phyloP scores from a whole-genome alignment of 92 coral and sea anemone species.

The Montipora capitata region DNA sequence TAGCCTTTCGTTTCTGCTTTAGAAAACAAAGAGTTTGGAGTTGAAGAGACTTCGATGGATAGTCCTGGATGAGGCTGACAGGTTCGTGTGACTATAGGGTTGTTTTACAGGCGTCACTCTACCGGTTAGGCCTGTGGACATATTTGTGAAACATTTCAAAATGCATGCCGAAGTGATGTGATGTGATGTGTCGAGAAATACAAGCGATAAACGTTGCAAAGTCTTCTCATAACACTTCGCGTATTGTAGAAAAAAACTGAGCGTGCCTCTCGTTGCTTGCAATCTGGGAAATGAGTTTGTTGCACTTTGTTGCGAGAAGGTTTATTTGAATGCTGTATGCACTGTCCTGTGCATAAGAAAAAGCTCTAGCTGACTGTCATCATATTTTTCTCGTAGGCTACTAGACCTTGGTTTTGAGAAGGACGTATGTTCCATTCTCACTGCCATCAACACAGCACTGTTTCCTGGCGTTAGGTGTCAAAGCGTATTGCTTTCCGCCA shows the following conservation, averaged over 20 bases:
- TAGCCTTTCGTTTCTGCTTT: not conserved
- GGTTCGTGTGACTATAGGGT: slow-evolving; percentile 44
- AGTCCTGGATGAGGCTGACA: slow-evolving; percentile 97
- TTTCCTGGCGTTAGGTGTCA: slow-evolving; percentile 68
- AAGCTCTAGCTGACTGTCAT: too few relatives aligned
- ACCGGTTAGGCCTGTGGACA: too few relatives aligned
- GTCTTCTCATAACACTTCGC: not conserved
- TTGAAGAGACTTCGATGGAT: slow-evolving; percentile 86
- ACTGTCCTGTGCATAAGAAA: too few relatives aligned
- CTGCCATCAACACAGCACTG: slow-evolving; percentile 77
- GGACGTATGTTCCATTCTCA: slow-evolving; percentile 87
- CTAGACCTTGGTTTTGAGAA: slow-evolving; percentile 97
- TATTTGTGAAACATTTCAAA: too few relatives aligned
- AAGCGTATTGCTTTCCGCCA: slow-evolving; percentile 94
- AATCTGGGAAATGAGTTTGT: too few relatives aligned
- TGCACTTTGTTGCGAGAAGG: too few relatives aligned
- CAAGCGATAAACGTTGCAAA: not conserved
- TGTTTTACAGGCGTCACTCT: too few relatives aligned
- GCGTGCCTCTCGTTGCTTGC: too few relatives aligned
- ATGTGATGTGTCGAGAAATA: too few relatives aligned
- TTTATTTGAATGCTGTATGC: too few relatives aligned
- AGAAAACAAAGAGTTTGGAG: slow-evolving; percentile 90
- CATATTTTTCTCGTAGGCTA: slow-evolving; percentile 48
- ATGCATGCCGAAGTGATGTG: too few relatives aligned
- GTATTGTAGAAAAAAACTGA: too few relatives aligned